A percentile compares a stretch with the other conserved stretches of the same genome.
Evolutionary conservation across 2,888 invertebrate species (phyloP).

Genomic region (Peribatodes rhomboidaria): DNA sequence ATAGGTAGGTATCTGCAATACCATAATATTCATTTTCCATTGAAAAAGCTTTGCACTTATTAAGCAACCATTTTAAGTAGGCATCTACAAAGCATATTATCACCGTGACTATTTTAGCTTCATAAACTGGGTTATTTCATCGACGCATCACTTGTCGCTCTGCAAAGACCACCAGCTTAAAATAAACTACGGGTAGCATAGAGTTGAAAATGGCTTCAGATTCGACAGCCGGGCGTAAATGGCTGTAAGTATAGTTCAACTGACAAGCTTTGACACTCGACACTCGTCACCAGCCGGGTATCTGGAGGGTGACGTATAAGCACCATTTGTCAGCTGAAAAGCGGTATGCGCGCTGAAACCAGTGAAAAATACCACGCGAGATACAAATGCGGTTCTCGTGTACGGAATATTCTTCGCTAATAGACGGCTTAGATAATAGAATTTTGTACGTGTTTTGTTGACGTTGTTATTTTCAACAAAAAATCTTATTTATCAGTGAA

Average conservation of each 20-base stretch:
- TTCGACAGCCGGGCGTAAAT: constrained; percentile 46
- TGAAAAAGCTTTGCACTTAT: not conserved
- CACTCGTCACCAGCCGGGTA: constrained; percentile 66
- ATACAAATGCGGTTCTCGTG: constrained; percentile 30
- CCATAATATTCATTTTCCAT: not conserved
- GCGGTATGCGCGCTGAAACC: constrained; percentile 57
- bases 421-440: constrained; percentile 20
- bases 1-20: not conserved
- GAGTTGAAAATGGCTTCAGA: constrained; percentile 53
- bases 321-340: constrained; percentile 68
- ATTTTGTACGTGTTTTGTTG: constrained; percentile 5
- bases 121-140: constrained; percentile 57
- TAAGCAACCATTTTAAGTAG: not conserved
- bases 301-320: constrained; percentile 72
- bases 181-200: constrained; percentile 55
- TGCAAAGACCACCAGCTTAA: constrained; percentile 51
- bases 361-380: constrained; percentile 49
- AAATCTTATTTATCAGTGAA: not conserved
- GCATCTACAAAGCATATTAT: constrained; percentile 2
- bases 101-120: constrained; percentile 35
- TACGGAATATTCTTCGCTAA: constrained; percentile 20
- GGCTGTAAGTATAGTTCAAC: constrained; percentile 61
- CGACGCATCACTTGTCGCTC: constrained; percentile 50
- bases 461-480: not conserved
- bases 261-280: constrained; percentile 72